phyloP scores from a whole-genome alignment of 2,797 vertebrate genomes.

The Aplochiton taeniatus region DNA sequence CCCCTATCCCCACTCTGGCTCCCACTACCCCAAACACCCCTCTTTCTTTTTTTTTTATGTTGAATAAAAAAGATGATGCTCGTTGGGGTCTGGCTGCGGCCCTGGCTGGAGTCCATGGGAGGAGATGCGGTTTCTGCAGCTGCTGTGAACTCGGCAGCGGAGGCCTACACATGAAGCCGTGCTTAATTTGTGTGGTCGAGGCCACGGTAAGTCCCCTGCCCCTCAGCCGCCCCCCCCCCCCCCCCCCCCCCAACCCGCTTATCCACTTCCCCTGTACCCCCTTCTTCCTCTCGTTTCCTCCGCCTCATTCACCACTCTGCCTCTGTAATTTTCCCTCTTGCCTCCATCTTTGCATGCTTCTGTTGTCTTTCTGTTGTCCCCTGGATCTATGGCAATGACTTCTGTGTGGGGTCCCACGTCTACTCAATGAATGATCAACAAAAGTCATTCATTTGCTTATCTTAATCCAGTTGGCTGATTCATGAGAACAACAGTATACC shows the following conservation, averaged over 20 bases:
- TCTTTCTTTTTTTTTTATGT: constrained; percentile 52
- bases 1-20: not conserved
- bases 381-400: not conserved
- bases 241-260: not conserved
- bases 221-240: not conserved
- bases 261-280: not conserved
- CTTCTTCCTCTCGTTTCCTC: constrained; percentile 16
- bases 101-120: constrained; percentile 63
- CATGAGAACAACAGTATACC: no score
- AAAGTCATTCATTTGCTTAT: no score
- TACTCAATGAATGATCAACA: not conserved
- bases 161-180: constrained; percentile 57
- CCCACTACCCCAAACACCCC: not conserved
- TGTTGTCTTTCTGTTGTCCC: constrained; percentile 6
- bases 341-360: not conserved
- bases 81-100: constrained; percentile 63
- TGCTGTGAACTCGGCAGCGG: constrained; percentile 69
- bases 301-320: constrained; percentile 18
- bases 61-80: constrained; percentile 63
- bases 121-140: constrained; percentile 75
- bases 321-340: constrained; percentile 7
- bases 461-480: no score
- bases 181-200: constrained; percentile 64
- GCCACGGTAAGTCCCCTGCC: constrained; percentile 31
- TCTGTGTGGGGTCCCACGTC: not conserved